Evolutionary conservation across 92 coral and sea anemone genomes (phyloP).

Genomic region (Virgularia gustaviana): DNA sequence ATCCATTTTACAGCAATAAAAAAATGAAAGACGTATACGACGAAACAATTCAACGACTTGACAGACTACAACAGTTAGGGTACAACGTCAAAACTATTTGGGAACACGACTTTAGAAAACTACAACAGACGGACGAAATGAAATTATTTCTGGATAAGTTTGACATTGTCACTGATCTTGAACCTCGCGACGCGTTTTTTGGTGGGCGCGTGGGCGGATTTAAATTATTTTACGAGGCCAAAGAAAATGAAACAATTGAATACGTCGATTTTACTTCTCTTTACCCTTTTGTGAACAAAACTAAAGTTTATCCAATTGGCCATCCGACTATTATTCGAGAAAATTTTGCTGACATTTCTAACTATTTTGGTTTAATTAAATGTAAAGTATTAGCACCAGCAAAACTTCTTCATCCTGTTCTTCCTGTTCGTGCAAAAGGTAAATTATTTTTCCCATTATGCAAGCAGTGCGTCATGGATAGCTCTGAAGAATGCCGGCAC

Average conservation of each 20-base stretch:
- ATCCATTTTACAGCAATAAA: conserved; percentile 11
- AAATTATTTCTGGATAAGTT: conserved; percentile 21
- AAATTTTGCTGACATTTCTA: conserved; percentile 13
- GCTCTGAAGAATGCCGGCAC: conserved; percentile 5
- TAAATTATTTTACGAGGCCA: conserved; percentile 8
- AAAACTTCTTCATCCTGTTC: conserved; percentile 14
- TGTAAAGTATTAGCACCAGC: conserved; percentile 30
- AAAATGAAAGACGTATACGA: conserved; percentile 28
- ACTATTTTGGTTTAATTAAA: conserved; percentile 26
- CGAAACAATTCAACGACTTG: conserved; percentile 18
- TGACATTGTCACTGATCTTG: conserved; percentile 25
- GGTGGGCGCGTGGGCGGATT: conserved; percentile 31
- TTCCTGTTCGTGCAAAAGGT: conserved; percentile 3
- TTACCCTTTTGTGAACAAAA: conserved; percentile 41
- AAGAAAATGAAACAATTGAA: conserved; percentile 31
- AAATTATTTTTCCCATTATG: conserved; percentile 39
- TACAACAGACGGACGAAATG: conserved; percentile 22
- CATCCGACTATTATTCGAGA: conserved; percentile 37
- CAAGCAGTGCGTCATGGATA: conserved; percentile 13
- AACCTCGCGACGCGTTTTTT: conserved; percentile 33
- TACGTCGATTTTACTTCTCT: conserved; percentile 34
- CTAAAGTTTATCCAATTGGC: conserved; percentile 28
- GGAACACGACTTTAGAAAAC: conserved; percentile 48
- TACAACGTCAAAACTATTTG: conserved; percentile 38
- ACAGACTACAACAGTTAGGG: conserved; percentile 30